Conservation (phyloP, 2,888 invertebrate genomes). For the Yponomeuta malinellus region DNA sequence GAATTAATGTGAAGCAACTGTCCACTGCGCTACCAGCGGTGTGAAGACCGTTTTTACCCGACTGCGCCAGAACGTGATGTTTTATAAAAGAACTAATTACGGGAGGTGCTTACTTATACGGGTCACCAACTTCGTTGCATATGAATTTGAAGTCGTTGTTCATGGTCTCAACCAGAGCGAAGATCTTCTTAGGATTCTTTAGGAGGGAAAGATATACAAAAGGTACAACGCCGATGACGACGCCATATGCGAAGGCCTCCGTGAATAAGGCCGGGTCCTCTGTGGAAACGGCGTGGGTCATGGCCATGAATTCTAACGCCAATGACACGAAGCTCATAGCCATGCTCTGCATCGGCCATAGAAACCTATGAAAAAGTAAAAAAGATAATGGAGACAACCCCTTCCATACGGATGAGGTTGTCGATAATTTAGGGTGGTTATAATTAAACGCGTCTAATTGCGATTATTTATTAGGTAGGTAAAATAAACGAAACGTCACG, state of each 20-base stretch:
- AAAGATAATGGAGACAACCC: background rate
- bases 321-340: conserved; percentile 26
- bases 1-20: no score
- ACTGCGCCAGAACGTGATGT: no score
- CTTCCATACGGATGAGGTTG: no score
- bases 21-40: no score
- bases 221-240: conserved; percentile 36
- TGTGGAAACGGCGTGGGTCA: conserved; percentile 31
- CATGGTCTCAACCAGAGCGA: conserved; percentile 36
- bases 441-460: no score
- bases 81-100: background rate
- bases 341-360: conserved; percentile 34
- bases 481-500: no score
- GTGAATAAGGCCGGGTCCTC: conserved; percentile 44
- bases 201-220: conserved; percentile 32
- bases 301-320: conserved; percentile 32
- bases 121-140: conserved; percentile 31
- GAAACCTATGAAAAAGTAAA: conserved; percentile 32
- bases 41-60: no score
- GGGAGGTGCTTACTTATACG: conserved; percentile 35
- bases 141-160: conserved; percentile 41
- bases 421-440: no score
- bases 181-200: conserved; percentile 30
- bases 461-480: no score
- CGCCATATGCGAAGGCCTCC: conserved; percentile 47